Evolutionary conservation across 2,113 vertebrate genomes (phyloP).

Genomic region (Calidris pugnax): DNA sequence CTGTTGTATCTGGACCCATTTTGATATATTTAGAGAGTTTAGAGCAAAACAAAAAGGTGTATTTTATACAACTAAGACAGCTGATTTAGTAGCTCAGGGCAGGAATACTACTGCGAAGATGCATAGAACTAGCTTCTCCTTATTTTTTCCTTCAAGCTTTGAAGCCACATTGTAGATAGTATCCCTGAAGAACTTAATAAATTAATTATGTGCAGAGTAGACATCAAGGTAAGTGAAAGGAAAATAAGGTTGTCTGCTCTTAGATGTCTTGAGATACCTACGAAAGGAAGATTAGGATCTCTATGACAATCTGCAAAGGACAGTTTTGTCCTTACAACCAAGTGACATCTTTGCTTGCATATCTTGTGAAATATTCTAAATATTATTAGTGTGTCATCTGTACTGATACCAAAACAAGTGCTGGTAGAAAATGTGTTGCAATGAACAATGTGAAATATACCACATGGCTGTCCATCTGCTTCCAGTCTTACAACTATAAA

Average conservation of each 20-base stretch:
- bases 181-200: background rate
- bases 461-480: slow-evolving; percentile 35
- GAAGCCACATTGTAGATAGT: background rate
- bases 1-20: background rate
- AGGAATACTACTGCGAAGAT: background rate
- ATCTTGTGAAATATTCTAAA: background rate
- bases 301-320: background rate
- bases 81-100: background rate
- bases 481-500: background rate
- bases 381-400: background rate
- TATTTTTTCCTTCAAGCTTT: background rate
- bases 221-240: background rate
- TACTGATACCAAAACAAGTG: background rate
- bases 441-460: background rate
- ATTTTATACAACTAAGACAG: background rate
- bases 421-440: background rate
- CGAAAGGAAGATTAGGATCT: background rate
- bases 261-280: background rate
- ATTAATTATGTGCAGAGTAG: background rate
- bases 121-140: background rate
- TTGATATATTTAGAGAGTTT: background rate
- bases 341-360: background rate
- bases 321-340: background rate
- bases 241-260: background rate
- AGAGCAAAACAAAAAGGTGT: background rate